Evolutionary conservation across 2,113 vertebrate genomes (phyloP).

Genomic region (Paratilapia polleni): DNA sequence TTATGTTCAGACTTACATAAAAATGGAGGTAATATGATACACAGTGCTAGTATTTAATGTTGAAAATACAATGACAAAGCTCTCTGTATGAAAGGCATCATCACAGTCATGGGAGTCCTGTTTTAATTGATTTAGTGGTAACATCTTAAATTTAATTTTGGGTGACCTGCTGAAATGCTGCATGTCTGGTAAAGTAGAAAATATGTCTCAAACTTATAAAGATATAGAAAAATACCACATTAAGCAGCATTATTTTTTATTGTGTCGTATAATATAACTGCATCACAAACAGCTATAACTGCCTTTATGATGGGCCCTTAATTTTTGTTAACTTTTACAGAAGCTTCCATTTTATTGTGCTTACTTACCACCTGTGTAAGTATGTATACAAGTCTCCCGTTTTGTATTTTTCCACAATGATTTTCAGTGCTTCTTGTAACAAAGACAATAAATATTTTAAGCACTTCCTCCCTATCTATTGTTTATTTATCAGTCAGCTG

Average conservation of each 20-base stretch:
- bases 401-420: conserved; percentile 32
- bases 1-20: conserved; percentile 7
- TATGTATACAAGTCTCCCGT: background rate
- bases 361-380: background rate
- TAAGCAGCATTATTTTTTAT: background rate
- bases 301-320: background rate
- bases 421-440: conserved; percentile 56
- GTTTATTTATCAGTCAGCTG: conserved; percentile 78
- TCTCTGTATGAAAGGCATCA: background rate
- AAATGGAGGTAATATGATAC: conserved; percentile 4
- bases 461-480: conserved; percentile 66
- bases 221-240: background rate
- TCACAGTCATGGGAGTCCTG: background rate
- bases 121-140: background rate
- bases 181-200: background rate
- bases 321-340: background rate
- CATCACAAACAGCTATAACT: background rate
- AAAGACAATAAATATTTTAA: conserved; percentile 81
- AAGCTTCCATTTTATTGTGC: background rate
- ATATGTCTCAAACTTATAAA: background rate
- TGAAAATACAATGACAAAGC: background rate
- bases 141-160: background rate
- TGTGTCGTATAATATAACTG: background rate
- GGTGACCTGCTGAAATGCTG: background rate
- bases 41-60: background rate